Conservation (phyloP, 2,113 vertebrate species). For the Proterorhinus semilunaris region DNA sequence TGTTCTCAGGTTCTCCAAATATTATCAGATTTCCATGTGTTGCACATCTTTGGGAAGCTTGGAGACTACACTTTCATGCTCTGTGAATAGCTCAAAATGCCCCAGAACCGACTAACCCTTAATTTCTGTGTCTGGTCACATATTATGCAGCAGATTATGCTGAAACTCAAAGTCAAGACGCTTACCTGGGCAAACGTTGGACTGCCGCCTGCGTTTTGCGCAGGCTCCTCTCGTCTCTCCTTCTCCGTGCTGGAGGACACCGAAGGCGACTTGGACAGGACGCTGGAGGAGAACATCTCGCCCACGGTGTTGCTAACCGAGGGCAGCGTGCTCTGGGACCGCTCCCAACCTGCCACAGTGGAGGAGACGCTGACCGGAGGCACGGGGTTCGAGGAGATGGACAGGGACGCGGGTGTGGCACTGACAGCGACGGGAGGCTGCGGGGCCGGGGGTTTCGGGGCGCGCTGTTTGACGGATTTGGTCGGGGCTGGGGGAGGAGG, state of each 20-base stretch:
- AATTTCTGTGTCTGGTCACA: neutral
- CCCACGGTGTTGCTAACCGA: conserved; percentile 69
- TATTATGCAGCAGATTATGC: neutral
- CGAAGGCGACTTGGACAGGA: conserved; percentile 54
- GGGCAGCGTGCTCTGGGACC: conserved; percentile 75
- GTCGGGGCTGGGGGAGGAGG: conserved; percentile 44
- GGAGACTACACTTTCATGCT: no score
- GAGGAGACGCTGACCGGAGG: conserved; percentile 61
- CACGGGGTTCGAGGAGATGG: conserved; percentile 66
- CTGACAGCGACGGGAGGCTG: conserved; percentile 65
- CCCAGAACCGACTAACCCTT: no score
- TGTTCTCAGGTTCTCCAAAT: no score
- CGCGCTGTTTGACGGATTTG: conserved; percentile 73
- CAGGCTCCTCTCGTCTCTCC: conserved; percentile 55
- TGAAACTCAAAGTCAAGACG: neutral
- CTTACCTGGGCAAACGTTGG: conserved; percentile 83
- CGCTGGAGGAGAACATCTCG: conserved; percentile 75
- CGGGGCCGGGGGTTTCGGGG: conserved; percentile 72
- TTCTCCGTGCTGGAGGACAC: conserved; percentile 22
- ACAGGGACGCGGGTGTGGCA: conserved; percentile 58
- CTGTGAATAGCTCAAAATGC: no score
- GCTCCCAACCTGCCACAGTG: conserved; percentile 74
- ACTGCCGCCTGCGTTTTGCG: conserved; percentile 58
- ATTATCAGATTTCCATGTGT: no score
- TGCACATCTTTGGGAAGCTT: no score